phyloP scores from a whole-genome alignment of 2,888 invertebrate species.

The Caenorhabditis angaria region DNA sequence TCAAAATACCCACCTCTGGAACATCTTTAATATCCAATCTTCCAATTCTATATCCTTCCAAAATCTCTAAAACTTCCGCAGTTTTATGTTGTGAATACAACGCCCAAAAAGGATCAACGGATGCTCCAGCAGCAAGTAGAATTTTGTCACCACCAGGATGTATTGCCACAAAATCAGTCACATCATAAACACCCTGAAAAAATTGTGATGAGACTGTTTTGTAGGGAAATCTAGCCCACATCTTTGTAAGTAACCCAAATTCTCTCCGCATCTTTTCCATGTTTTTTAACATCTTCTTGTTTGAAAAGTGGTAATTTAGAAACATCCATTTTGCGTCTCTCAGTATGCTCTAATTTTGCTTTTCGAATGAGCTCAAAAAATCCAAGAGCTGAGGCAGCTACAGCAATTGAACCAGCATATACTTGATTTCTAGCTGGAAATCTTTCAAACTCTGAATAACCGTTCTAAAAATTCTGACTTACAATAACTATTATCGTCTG shows the following conservation, averaged over 20 bases:
- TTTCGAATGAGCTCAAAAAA: slow-evolving; percentile 12
- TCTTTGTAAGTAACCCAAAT: slow-evolving; percentile 71
- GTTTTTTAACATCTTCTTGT: slow-evolving; percentile 63
- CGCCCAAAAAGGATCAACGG: slow-evolving; percentile 84
- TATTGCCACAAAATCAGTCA: slow-evolving; percentile 86
- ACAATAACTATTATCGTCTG: slow-evolving; percentile 14
- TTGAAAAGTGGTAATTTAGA: slow-evolving; percentile 44
- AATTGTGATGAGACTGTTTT: background rate
- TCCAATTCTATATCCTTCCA: slow-evolving; percentile 89
- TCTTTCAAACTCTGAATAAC: too few relatives aligned
- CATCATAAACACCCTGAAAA: slow-evolving; percentile 86
- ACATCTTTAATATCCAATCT: slow-evolving; percentile 82
- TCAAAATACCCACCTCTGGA: slow-evolving; percentile 24
- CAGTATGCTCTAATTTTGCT: slow-evolving; percentile 17
- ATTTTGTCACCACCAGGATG: slow-evolving; percentile 82
- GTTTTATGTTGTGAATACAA: slow-evolving; percentile 81
- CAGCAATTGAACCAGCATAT: slow-evolving; percentile 2
- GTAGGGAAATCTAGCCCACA: slow-evolving; percentile 37
- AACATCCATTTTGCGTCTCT: slow-evolving; percentile 6
- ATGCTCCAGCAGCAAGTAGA: slow-evolving; percentile 87
- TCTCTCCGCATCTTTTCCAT: slow-evolving; percentile 59
- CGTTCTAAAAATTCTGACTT: too few relatives aligned
- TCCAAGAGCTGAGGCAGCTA: slow-evolving; percentile 13
- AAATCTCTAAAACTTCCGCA: slow-evolving; percentile 76
- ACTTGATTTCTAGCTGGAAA: background rate